Conservation (phyloP, 2,113 vertebrate genomes). For the Zapus hudsonius region DNA sequence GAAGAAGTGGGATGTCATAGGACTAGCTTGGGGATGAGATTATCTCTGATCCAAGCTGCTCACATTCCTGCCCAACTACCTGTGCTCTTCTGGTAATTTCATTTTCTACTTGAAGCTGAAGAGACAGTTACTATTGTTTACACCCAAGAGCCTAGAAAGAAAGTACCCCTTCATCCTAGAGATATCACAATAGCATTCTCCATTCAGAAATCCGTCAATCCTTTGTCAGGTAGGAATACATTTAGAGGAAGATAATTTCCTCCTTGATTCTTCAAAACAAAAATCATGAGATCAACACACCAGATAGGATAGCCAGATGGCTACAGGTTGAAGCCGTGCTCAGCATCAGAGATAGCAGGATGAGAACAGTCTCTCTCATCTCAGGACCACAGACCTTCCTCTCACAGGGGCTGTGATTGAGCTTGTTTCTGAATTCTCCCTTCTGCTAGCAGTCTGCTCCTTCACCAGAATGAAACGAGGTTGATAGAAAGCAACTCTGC, state of each 20-base stretch:
- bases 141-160: not conserved
- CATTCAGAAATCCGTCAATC: not conserved
- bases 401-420: not conserved
- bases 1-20: not conserved
- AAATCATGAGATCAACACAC: not conserved
- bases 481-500: not conserved
- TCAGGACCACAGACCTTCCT: not conserved
- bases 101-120: not conserved
- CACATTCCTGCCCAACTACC: not conserved
- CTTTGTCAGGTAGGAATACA: not conserved
- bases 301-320: no score
- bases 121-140: not conserved
- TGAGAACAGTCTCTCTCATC: not conserved
- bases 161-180: not conserved
- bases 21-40: not conserved
- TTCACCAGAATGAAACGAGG: not conserved
- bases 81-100: not conserved
- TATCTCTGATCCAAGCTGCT: no score
- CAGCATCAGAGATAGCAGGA: not conserved
- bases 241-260: not conserved
- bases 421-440: not conserved
- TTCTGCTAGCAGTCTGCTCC: not conserved
- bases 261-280: not conserved
- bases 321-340: not conserved
- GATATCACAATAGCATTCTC: not conserved